Base-by-base conservation (phyloP, 2,888 invertebrate species). In the Spilarctia lutea region DNA sequence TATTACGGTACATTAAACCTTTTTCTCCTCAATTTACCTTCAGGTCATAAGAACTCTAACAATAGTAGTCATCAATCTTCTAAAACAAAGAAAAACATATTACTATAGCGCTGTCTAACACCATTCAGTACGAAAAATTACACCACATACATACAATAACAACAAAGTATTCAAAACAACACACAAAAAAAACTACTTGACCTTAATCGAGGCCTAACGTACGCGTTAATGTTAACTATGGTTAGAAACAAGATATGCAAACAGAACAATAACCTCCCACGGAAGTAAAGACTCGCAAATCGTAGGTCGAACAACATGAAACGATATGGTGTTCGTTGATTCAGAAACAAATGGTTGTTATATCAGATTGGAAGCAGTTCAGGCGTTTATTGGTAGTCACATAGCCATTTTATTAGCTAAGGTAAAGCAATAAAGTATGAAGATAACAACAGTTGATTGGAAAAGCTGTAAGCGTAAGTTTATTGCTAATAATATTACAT, bases 231-330 rank as follows among this genome's bases (percentile, higher is more conserved):
- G 80, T 82, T 84, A 24, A 79, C 71, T 68, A 75, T 77, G 71
- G 35, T 67, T 79, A 76, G 81, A 81, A 85, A 85, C 85, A 87
- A 86, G 83, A 87, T 87, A 83, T 85, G 83, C 84, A 86, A 83
- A 84, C 80, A 78, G 86, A 89, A 90, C 89, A 90, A 91, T 90
- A 89, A 87, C 86, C 88, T 86, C 88, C 84, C 76, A 88, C 86
- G 83, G 76, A 81, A 86, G 82, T 84, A 76, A 77, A 74, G 77
- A 77, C 79, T 79, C 75, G 75, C 75, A 71, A 77, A 79, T 73
- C 83, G 87, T 87, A 84, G 84, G 87, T 83, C 86, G 79, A 79
- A 69, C 72, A 68, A 78, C 76, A 79, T 73, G 72, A 76, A 79
- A 79, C 70, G 66, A 74, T 75, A 10, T 73, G 60, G n/a, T 27